Evolutionary conservation across 2,113 vertebrate species (phyloP).

Genomic region (Lagenorhynchus albirostris): DNA sequence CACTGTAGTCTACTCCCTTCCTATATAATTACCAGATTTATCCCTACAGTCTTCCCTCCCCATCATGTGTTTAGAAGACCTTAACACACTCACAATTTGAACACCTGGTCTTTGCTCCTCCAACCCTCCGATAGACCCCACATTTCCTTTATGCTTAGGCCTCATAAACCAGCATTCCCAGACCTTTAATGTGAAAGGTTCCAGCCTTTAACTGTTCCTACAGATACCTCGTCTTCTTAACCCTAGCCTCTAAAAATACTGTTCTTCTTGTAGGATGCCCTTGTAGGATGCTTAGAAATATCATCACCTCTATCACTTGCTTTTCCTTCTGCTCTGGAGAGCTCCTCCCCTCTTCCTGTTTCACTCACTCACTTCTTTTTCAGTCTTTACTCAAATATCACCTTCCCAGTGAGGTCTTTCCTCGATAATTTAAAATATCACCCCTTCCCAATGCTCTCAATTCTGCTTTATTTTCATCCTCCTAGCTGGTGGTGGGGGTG

Average conservation of each 20-base stretch:
- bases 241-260: not conserved
- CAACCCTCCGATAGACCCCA: not conserved
- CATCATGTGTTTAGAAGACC: not conserved
- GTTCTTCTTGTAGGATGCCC: not conserved
- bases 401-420: not conserved
- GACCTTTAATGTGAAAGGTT: not conserved
- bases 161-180: not conserved
- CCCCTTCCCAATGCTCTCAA: not conserved
- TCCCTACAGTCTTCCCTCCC: not conserved
- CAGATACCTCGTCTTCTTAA: not conserved
- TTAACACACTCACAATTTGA: not conserved
- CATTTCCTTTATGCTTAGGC: not conserved
- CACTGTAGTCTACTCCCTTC: not conserved
- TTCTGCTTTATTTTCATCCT: conserved; percentile 11
- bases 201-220: not conserved
- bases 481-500: not conserved
- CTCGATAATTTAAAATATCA: not conserved
- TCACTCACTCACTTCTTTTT: not conserved
- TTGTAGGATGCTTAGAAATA: not conserved
- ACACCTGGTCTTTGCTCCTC: not conserved
- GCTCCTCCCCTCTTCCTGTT: not conserved
- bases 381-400: not conserved
- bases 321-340: not conserved
- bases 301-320: no score
- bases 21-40: not conserved